Evolutionary conservation across 1,140 invertebrate genomes (phyloP).

Genomic region (Pachyrhynchus sulphureomaculatus): DNA sequence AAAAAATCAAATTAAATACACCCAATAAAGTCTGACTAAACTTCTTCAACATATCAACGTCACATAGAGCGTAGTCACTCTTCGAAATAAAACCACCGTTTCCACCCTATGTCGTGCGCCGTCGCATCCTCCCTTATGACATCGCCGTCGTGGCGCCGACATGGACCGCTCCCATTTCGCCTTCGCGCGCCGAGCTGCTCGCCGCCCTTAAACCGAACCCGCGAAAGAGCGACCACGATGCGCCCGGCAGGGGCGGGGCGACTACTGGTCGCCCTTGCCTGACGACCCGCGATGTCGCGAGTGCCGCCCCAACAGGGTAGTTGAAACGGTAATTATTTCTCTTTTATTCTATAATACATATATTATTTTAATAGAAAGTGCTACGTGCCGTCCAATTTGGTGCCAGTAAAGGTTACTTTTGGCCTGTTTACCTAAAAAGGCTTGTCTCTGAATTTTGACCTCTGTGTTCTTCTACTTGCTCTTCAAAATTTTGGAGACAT

Average conservation of each 20-base stretch:
- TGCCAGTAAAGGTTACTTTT: neutral
- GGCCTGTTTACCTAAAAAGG: neutral
- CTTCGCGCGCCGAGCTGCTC: slow-evolving; percentile 27
- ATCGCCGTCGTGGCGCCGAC: slow-evolving; percentile 10
- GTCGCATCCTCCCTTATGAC: slow-evolving; percentile 23
- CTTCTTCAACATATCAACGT: no score
- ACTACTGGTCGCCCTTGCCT: slow-evolving; percentile 28
- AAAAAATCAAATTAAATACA: no score
- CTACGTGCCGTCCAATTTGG: neutral
- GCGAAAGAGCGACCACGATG: slow-evolving; percentile 29
- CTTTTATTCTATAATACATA: neutral
- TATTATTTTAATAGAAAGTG: neutral
- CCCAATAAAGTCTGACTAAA: no score
- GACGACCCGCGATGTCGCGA: slow-evolving; percentile 28
- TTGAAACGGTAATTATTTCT: slow-evolving; percentile 18
- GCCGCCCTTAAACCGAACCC: slow-evolving; percentile 6
- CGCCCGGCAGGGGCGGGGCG: slow-evolving; percentile 32
- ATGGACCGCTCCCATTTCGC: slow-evolving; percentile 31
- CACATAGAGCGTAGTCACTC: no score
- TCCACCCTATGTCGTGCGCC: slow-evolving; percentile 19
- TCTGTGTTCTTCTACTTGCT: slow-evolving; percentile 4
- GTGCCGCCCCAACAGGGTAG: slow-evolving; percentile 25
- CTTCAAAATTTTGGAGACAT: neutral
- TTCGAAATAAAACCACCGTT: neutral
- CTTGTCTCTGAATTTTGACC: slow-evolving; percentile 3